Base-by-base conservation (phyloP, 1,140 invertebrate genomes). In the Sarcophaga bullata region DNA sequence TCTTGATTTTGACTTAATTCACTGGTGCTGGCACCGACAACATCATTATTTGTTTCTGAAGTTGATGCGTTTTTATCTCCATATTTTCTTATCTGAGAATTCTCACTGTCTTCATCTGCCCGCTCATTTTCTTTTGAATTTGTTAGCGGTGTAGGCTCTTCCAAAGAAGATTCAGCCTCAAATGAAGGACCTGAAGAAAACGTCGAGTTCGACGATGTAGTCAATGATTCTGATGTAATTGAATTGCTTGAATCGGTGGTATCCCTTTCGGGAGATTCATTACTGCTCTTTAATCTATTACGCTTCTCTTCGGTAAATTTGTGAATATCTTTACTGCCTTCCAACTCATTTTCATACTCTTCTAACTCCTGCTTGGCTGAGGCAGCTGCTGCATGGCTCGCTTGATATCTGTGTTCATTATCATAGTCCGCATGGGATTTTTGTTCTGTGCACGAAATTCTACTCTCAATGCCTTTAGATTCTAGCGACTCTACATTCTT, bases 401-500 rank as follows among this genome's bases (percentile, higher is more conserved):
- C n/a, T 25, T 78, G 75, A 78, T 52, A 78, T 19, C 75, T 78
- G 5, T 49, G 48, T 2, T 47, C 11, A 54, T 73, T 54, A 13
- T 73, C 62, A 2, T 15, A 72, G n/a, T 48, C 62, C 46, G 52
- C 82, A 72, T 46, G 25, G 25, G 46, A 48, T 3, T 72, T 48
- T 46, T 68, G 37, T 58, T 82, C 50, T 3, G 50, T 81, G 37
- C 19, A 48, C 48, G 9, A 25, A 52, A 49, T 46, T 1, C 9
- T 7, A 49, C 13, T 17, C 13, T 17, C 10, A 25, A n/a, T 62
- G 80, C 54, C 25, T 9, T 80, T 81, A n/a, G 83, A 78, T 80
- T 86, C 86, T 80, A 89, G 80, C 0, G 86, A 87, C 80, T 91
- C 90, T 72, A 91, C 90, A 82, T 90, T 90, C 84, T 92, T 93